Conservation (phyloP, 2,797 vertebrate species). For the Yasuhikotakia modesta region DNA sequence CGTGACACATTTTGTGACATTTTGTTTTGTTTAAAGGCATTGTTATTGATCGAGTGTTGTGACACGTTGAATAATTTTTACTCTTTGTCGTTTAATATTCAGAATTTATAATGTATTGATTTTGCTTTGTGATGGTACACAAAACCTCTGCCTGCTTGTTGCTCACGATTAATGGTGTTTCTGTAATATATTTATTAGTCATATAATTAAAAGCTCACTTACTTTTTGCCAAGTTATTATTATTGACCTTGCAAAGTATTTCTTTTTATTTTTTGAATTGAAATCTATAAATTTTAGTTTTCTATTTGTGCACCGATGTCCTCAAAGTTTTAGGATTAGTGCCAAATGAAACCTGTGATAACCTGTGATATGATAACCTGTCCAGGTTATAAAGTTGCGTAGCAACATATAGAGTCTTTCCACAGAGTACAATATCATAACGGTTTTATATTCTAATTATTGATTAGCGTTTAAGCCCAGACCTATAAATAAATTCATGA, state of each 20-base stretch:
- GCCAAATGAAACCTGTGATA: too few relatives aligned
- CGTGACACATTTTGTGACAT: conserved; percentile 71
- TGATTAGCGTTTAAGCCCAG: conserved; percentile 20
- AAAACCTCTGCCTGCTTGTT: conserved; percentile 62
- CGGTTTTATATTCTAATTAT: conserved; percentile 19
- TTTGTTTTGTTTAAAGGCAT: conserved; percentile 71
- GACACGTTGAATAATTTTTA: conserved; percentile 72
- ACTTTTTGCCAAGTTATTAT: too few relatives aligned
- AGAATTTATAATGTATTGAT: conserved; percentile 80
- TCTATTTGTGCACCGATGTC: too few relatives aligned
- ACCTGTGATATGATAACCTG: conserved; percentile 21
- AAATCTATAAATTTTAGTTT: too few relatives aligned
- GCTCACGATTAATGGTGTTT: conserved; percentile 57
- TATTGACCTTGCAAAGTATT: too few relatives aligned
- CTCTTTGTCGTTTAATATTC: conserved; percentile 69
- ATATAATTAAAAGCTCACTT: conserved; percentile 63
- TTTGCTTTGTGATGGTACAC: conserved; percentile 58
- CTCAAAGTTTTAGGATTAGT: too few relatives aligned
- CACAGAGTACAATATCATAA: background rate
- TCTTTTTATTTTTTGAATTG: too few relatives aligned
- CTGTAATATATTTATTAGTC: conserved; percentile 68
- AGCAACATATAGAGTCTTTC: conserved; percentile 44
- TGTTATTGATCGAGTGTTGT: conserved; percentile 73
- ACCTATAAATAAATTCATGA: conserved; percentile 32
- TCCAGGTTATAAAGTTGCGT: conserved; percentile 42